Base-by-base conservation (phyloP, 1,140 invertebrate genomes). In the Arion vulgaris region DNA sequence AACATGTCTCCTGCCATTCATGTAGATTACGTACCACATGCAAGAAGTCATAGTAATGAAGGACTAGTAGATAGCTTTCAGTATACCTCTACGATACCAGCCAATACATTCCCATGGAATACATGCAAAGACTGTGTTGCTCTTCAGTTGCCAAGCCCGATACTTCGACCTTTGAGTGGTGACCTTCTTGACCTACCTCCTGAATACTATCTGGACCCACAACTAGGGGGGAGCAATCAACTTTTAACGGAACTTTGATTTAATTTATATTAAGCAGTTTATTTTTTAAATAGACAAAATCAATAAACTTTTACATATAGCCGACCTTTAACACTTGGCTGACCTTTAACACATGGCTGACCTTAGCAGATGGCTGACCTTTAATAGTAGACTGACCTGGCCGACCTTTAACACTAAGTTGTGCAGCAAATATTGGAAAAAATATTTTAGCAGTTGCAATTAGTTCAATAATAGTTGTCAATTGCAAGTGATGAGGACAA, bases 191-290 rank as follows among this genome's bases (percentile, higher is more conserved):
- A 66, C 5, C 62, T 66, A 17, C 62, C 62, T 34, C 62, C 62
- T 32, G 62, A 66, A 66, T 66, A 66, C 28, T 66, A 66, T 66
- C n/a, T 32, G 28, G 62, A 66, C 19, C 62, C 62, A 66, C n/a
- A 13, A 66, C 32, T 66, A 66, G 28, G 19, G 5, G 62, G 62
- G 32, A 66, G 62, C 17, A 28, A 66, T 32, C 62, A 7, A 7
- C 28, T 66, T 66, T 66, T 66, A 4, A 66, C 62, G 17, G 62
- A 66, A 17, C 62, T 66, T 34, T 66, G 19, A 66, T 19, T 57
- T 57, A 15, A 45, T 7, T 7, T 15, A 45, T 7, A 45, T 45
- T 45, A 45, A 45, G 15, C 15, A 45, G 5, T 45, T 45, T 45
- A 7, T 7, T 45, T 45, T 45, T 45, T 45, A 45, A 45, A 45